These are phyloP conservation scores for Perodicticus potto DNA, from an alignment of 2,797 vertebrate genomes.

Conservation along the genomic window DNA sequence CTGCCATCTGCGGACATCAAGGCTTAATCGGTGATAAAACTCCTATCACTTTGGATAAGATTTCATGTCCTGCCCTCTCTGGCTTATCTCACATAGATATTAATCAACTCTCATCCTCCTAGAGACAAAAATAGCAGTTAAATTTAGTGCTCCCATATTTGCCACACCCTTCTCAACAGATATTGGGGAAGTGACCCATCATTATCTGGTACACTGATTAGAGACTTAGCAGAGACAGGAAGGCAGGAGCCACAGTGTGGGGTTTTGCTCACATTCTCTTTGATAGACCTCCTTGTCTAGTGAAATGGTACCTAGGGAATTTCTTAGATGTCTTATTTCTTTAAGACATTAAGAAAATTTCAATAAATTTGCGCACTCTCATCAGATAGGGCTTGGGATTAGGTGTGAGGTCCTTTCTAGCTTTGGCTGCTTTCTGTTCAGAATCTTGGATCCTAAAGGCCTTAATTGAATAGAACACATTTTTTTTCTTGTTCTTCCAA, in stretches of 20 bases:
- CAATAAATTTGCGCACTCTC: not conserved
- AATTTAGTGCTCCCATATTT: not conserved
- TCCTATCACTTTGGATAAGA: not conserved
- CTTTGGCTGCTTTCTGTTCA: not conserved
- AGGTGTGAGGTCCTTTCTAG: not conserved
- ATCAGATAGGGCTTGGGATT: not conserved
- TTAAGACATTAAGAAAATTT: not conserved
- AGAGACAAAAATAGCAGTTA: constrained; percentile 4
- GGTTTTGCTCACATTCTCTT: not conserved
- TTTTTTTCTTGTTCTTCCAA: constrained; percentile 38
- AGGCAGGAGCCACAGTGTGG: not conserved
- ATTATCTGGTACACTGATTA: not conserved
- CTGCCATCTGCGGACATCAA: not conserved
- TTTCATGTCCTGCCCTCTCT: not conserved
- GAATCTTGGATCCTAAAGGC: constrained; percentile 15
- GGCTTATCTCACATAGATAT: not conserved
- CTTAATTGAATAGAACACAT: not conserved
- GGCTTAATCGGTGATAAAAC: not conserved
- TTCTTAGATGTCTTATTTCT: not conserved
- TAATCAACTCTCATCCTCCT: not conserved
- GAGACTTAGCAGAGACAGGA: not conserved
- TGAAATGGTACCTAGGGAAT: not conserved
- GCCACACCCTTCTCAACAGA: not conserved
- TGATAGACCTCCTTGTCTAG: not conserved
- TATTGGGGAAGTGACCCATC: not conserved